Base-by-base conservation (phyloP, 2,888 invertebrate species). In the Tuberolachnus salignus region DNA sequence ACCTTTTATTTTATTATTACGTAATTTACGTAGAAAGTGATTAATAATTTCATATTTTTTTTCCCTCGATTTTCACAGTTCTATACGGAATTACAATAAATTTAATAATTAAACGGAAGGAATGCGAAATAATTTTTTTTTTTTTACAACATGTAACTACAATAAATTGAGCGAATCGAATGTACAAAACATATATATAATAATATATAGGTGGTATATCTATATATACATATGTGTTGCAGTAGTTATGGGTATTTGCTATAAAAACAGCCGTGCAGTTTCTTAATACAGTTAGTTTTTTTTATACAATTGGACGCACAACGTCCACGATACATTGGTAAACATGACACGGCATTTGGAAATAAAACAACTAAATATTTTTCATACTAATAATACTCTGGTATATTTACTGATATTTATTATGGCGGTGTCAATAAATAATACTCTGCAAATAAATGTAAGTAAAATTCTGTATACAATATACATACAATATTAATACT, bases 151-250 rank as follows among this genome's bases (percentile, higher is more conserved):
- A 11, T 10, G 13, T 23, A 59, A 26, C 10, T 19, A 73, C 44
- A 64, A 74, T n/a, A n/a, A n/a, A n/a, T 74, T 74, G 64, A 74
- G 64, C 74, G 74, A 55, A 64, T 64, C 74, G 53, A 74, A 74
- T 74, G 51, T 55, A 63, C 14, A 61, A 73, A n/a, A n/a, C n/a
- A n/a, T 63, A 21, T 26, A 69, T n/a, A 69, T n/a, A 26, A 46
- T 49, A 34, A 44, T 6, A 34, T n/a, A n/a, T n/a, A n/a, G n/a
- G n/a, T n/a, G 11, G 57, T 21, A 57, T 57, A 64, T 64, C 26
- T 8, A 10, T 19, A 71, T n/a, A 3, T 34, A 26, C 26, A 59
- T 16, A 19, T 44, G 44, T 49, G 14, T n/a, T 16, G 3, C 11
- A 19, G 44, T 46, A n/a, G 26, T 42, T 23, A 53, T 74, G 53